These are phyloP conservation scores for Coilia nasus DNA, from an alignment of 2,797 vertebrate species.

Conservation along the genomic window DNA sequence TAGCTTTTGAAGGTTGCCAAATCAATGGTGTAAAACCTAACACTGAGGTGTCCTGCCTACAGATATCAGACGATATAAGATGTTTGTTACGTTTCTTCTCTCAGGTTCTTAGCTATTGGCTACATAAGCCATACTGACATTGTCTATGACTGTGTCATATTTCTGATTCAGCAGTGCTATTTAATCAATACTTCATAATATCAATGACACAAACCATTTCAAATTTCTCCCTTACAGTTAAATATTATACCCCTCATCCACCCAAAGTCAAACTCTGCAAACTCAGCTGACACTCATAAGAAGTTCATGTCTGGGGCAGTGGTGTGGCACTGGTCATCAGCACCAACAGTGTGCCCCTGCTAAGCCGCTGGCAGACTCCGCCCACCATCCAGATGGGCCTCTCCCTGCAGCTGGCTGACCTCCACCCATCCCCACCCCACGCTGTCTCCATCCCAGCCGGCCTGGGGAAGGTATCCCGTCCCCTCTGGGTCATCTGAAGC, in stretches of 20 bases:
- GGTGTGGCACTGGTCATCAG: not conserved
- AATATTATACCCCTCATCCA: not conserved
- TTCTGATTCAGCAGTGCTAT: too few species aligned
- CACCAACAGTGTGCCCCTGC: not conserved
- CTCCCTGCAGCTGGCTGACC: not conserved
- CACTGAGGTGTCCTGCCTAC: not conserved
- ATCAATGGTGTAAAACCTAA: not conserved
- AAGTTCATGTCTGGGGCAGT: constrained; percentile 18
- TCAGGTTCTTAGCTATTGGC: too few species aligned
- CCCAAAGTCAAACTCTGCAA: not conserved
- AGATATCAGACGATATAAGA: not conserved
- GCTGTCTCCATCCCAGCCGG: not conserved
- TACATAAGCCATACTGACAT: too few species aligned
- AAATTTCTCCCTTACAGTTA: too few species aligned
- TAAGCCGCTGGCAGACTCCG: not conserved
- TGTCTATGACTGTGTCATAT: too few species aligned
- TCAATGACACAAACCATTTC: too few species aligned
- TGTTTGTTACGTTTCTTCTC: not conserved
- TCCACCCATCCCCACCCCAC: not conserved
- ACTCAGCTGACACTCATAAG: not conserved
- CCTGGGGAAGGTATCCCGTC: not conserved
- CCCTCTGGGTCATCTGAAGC: constrained; percentile 8
- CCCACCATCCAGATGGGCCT: constrained; percentile 5
- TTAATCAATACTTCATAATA: too few species aligned
- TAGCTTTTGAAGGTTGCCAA: too few species aligned